Base-by-base conservation (phyloP, 2,113 vertebrate species). In the Nothobranchius furzeri region DNA sequence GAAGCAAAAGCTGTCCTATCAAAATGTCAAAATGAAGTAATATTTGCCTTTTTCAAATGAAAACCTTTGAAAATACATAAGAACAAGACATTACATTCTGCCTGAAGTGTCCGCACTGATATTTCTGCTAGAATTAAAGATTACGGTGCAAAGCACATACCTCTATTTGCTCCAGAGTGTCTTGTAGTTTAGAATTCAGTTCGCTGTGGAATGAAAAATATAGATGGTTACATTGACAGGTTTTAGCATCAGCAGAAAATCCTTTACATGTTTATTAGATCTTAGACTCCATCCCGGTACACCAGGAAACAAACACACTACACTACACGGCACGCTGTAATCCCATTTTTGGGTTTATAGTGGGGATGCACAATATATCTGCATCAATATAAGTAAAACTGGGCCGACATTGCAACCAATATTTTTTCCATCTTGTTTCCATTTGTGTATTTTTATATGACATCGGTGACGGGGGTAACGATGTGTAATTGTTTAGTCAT, bases 151-250 rank as follows among this genome's bases (percentile, higher is more conserved):
- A 65, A 6, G 12, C 58, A 76, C 92, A 88, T 92, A 99, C 98
- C 96, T 99, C 98, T 58, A 99, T 99, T 91, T 99, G 97, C 87
- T 99, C 98, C 86, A 99, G 91, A 50, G 98, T 99, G 83, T 99
- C 98, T 81, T 98, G 98, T 24, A 99, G 93, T 89, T 99, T 99
- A 74, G 98, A 99, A 91, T 98, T 97, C 86, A 99, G 87, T 76
- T 99, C 98, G 70, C 98, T 99, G 87, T n/a, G 58, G 60, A 58
- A 43, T 10, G 20, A 60, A 85, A 79, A 84, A 73, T 76, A 12
- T 65, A 55, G 30, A 73, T 51, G 17, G 8, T 64, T 50, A 45
- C 63, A 10, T 11, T 50, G 48, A 3, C n/a, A n/a, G 50, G 68
- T 48, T 35, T 48, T 37, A 1, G 4, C 37, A n/a, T 36, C 13